Evolutionary conservation across 2,888 invertebrate species (phyloP).

Genomic region (Polydrusus cervinus): DNA sequence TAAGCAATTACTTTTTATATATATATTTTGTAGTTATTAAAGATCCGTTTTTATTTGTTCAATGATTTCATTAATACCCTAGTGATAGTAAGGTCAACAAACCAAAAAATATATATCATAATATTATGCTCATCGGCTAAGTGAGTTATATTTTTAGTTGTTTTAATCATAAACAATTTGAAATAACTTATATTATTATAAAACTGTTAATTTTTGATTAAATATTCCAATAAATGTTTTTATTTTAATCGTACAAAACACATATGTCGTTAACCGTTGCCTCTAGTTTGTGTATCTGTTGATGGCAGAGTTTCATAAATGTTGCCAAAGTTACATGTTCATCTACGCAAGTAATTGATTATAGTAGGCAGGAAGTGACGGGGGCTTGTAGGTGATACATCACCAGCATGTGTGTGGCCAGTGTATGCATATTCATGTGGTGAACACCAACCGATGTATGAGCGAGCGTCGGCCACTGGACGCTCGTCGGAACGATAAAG

Average conservation of each 20-base stretch:
- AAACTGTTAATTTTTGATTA: too few relatives aligned
- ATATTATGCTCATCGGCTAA: too few relatives aligned
- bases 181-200: too few relatives aligned
- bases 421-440: constrained; percentile 70
- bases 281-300: constrained; percentile 67
- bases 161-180: too few relatives aligned
- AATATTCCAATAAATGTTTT: constrained; percentile 27
- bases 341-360: constrained; percentile 72
- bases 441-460: constrained; percentile 56
- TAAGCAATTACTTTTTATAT: too few relatives aligned
- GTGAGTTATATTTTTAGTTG: too few relatives aligned
- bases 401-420: constrained; percentile 66
- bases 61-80: too few relatives aligned
- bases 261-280: constrained; percentile 44
- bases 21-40: too few relatives aligned
- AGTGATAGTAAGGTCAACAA: too few relatives aligned
- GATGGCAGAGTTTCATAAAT: constrained; percentile 70
- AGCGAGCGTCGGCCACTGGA: constrained; percentile 44
- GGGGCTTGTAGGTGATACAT: constrained; percentile 68
- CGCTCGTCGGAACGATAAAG: constrained; percentile 43
- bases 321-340: constrained; percentile 71
- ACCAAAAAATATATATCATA: too few relatives aligned
- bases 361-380: constrained; percentile 69
- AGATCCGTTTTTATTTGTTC: too few relatives aligned
- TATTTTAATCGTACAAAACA: constrained; percentile 18